phyloP scores from a whole-genome alignment of 2,888 invertebrate species.

The Thymelicus sylvestris region DNA sequence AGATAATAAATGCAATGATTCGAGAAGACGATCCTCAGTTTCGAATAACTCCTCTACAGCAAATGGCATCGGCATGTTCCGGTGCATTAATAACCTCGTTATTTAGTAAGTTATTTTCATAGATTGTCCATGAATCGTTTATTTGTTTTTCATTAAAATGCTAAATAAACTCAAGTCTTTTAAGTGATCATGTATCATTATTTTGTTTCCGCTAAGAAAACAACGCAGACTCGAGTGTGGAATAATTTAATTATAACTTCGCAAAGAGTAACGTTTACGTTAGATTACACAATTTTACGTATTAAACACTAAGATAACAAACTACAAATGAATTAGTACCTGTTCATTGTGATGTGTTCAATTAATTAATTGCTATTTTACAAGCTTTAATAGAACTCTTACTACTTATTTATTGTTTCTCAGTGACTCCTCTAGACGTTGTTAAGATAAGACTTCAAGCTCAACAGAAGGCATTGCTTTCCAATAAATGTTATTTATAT shows the following conservation, averaged over 20 bases:
- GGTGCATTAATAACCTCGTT: constrained; percentile 96
- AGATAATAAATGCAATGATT: constrained; percentile 62
- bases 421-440: constrained; percentile 99
- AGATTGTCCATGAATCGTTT: background rate
- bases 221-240: too few species aligned
- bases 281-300: too few species aligned
- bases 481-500: constrained; percentile 96
- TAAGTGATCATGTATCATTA: too few species aligned
- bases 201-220: too few species aligned
- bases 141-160: background rate
- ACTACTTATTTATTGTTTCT: constrained; percentile 53
- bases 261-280: too few species aligned
- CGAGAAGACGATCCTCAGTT: constrained; percentile 90
- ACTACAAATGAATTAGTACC: too few species aligned
- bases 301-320: too few species aligned
- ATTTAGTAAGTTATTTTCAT: constrained; percentile 87
- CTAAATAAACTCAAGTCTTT: too few species aligned
- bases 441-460: constrained; percentile 98
- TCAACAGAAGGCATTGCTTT: constrained; percentile 93
- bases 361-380: too few species aligned
- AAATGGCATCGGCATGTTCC: constrained; percentile 93
- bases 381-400: background rate
- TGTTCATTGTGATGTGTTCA: too few species aligned
- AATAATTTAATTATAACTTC: constrained; percentile 1
- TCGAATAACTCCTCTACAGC: constrained; percentile 91